Base-by-base conservation (phyloP, 2,888 invertebrate species). In the Plemyria rubiginata region DNA sequence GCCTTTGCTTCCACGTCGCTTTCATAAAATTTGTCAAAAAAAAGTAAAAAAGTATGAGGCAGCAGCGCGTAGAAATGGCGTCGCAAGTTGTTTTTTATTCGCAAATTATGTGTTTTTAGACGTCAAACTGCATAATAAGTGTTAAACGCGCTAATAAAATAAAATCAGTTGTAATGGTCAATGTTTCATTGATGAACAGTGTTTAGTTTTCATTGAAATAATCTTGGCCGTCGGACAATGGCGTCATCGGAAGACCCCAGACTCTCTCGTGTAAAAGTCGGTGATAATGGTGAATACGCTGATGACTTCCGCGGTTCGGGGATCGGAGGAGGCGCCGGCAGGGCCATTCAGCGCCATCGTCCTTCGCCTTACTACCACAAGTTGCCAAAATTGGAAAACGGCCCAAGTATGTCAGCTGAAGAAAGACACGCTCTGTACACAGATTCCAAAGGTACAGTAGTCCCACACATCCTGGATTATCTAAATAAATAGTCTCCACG, bases 21-120 rank as follows among this genome's bases (percentile, higher is more conserved):
- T 70, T 72, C 71, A 76, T 74, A 71, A 80, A 75, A 81, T 45
- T 11, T 9, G 0, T 16, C 81, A 76, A 75, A 79, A 74, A n/a
- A 72, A 66, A 63, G 43, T 48, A 50, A 55, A 78, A 86, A 85
- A 87, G 81, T 85, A 77, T 77, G 80, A 85, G 82, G 83, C 48
- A 50, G 83, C 48, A 50, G 85, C 84, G 71, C 61, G 84, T 9
- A 49, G 28, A 91, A 92, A 92, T 92, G 92, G 92, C 92, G 92
- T 92, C 92, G 89, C 86, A 87, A 86, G 87, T 91, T 92, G 91
- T 92, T 90, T 92, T 92, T 89, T 88, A 88, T 81, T 84, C 81
- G 72, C 79, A 81, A 83, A 82, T 80, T 85, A 80, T 86, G 85
- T 85, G 83, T 88, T 89, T 89, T 87, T 86, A 83, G 81, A 83